Percentiles rank a stretch among this genome's conserved stretches.
Evolutionary conservation across 2,888 invertebrate genomes (phyloP).

Genomic region (Troides oblongomaculatus): DNA sequence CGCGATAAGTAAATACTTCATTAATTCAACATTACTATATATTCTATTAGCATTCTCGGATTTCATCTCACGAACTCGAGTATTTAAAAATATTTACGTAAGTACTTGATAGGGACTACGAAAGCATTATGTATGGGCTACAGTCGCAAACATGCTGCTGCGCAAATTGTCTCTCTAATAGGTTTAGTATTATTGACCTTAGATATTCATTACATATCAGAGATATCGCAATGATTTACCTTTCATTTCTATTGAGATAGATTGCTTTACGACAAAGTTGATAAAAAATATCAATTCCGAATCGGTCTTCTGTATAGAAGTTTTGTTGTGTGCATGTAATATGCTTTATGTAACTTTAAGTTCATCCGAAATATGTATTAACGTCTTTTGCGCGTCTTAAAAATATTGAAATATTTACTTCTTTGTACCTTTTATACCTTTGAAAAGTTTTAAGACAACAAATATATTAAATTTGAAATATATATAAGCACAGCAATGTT

Average conservation of each 20-base stretch:
- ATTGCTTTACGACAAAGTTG: not conserved
- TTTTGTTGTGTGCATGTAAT: not conserved
- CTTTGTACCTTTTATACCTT: no score
- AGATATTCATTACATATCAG: conserved; percentile 4
- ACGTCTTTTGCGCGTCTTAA: not conserved
- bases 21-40: no score
- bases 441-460: no score
- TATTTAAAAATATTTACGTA: not conserved
- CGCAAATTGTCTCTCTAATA: not conserved
- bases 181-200: not conserved
- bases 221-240: not conserved
- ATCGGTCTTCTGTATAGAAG: no score
- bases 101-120: not conserved
- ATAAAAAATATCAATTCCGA: not conserved
- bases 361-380: not conserved
- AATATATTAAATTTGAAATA: no score
- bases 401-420: no score
- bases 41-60: no score
- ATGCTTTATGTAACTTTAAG: not conserved
- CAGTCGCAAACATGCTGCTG: not conserved
- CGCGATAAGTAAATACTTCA: no score
- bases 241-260: conserved; percentile 1
- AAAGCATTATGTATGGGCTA: no score
- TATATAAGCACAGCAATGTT: no score
- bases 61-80: not conserved